Evolutionary conservation across 2,113 vertebrate genomes (phyloP).

Genomic region (Cervus canadensis): DNA sequence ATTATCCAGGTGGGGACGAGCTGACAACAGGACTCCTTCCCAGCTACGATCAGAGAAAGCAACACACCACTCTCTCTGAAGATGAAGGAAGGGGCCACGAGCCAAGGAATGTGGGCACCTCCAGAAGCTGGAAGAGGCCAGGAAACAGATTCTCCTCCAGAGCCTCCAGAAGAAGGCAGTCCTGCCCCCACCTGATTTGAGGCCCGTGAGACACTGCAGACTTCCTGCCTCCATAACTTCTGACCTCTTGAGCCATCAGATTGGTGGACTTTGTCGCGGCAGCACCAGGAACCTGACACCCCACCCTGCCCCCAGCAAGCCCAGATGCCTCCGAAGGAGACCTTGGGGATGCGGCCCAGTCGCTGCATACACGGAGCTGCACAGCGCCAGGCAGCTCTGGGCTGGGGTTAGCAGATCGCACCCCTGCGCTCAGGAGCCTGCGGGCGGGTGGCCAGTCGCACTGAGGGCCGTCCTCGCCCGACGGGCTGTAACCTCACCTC

Average conservation of each 20-base stretch:
- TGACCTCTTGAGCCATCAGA: accelerated
- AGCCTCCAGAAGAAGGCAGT: background rate
- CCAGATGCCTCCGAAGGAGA: background rate
- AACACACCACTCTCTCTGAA: accelerated
- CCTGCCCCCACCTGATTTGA: background rate
- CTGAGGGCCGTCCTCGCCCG: background rate
- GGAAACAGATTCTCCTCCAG: accelerated
- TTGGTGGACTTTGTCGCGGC: background rate
- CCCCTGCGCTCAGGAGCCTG: background rate
- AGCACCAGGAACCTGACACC: background rate
- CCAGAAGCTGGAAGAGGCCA: background rate
- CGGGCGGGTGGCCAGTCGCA: accelerated
- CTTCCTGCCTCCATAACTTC: background rate
- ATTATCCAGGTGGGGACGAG: too few relatives aligned
- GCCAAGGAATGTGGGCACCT: background rate
- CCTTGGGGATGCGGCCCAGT: accelerated
- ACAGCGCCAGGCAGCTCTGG: accelerated
- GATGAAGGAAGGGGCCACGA: accelerated
- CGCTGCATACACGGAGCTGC: accelerated
- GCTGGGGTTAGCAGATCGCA: background rate
- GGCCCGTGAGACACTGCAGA: background rate
- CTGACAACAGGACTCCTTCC: accelerated
- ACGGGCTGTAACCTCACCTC: background rate
- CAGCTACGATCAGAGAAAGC: background rate
- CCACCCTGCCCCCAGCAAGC: accelerated